Conservation (phyloP, 2,113 vertebrate species). For the Semicossyphus pulcher region DNA sequence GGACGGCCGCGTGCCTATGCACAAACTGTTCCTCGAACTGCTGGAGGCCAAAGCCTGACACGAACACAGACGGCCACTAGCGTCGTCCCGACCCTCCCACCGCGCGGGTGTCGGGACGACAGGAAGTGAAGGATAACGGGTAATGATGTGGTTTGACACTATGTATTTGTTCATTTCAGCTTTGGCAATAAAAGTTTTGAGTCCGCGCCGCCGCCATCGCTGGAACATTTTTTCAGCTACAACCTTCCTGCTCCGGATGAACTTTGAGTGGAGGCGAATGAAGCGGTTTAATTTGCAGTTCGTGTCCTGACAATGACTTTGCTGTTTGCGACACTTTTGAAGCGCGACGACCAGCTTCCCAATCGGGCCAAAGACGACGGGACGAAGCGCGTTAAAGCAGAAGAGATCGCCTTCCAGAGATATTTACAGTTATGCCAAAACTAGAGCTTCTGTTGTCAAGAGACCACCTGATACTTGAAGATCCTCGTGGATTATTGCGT, state of each 20-base stretch:
- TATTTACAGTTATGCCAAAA: slow-evolving; percentile 63
- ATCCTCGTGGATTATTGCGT: slow-evolving; percentile 66
- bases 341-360: slow-evolving; percentile 3
- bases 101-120: neutral
- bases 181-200: slow-evolving; percentile 51
- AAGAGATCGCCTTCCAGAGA: slow-evolving; percentile 59
- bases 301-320: slow-evolving; percentile 15
- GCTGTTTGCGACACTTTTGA: slow-evolving; percentile 11
- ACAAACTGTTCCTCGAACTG: slow-evolving; percentile 99
- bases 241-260: slow-evolving; percentile 15
- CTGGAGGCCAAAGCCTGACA: slow-evolving; percentile 97
- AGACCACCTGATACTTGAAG: slow-evolving; percentile 77
- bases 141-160: slow-evolving; percentile 46
- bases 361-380: slow-evolving; percentile 26
- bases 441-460: slow-evolving; percentile 64
- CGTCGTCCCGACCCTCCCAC: neutral
- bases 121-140: slow-evolving; percentile 45
- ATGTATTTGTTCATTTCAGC: slow-evolving; percentile 60
- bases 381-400: slow-evolving; percentile 33
- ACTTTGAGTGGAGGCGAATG: slow-evolving; percentile 3
- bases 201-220: no score
- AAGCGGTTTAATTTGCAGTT: slow-evolving; percentile 22
- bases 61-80: neutral
- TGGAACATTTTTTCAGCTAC: slow-evolving; percentile 21
- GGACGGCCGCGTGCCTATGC: slow-evolving; percentile 98